Conservation (phyloP, 2,113 vertebrate genomes). For the Dipodomys ordii region DNA sequence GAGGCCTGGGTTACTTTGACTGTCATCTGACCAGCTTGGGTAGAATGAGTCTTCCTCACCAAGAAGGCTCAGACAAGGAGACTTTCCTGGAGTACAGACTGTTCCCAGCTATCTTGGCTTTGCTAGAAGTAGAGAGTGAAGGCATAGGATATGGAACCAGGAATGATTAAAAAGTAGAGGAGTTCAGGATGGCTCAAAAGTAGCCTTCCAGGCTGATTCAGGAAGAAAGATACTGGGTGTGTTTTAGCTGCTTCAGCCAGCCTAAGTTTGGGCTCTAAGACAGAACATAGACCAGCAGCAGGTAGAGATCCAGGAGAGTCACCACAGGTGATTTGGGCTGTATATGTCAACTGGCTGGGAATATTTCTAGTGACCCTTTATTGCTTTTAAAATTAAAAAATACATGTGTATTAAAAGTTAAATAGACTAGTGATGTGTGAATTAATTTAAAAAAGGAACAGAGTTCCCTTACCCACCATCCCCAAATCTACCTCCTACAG, state of each 20-base stretch:
- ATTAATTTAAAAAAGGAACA: background rate
- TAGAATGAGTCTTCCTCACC: background rate
- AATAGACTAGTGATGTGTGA: background rate
- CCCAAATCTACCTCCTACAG: background rate
- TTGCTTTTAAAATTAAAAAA: conserved; percentile 43
- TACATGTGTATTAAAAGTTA: conserved; percentile 11
- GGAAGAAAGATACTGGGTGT: background rate
- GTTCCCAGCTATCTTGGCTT: background rate
- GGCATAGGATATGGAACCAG: background rate
- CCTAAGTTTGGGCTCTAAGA: background rate
- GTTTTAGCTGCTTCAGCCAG: background rate
- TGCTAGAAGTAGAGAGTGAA: background rate
- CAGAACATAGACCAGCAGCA: background rate
- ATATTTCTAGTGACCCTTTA: conserved; percentile 6
- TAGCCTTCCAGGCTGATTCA: background rate
- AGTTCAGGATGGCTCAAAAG: background rate
- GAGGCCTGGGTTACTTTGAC: background rate
- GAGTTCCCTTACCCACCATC: background rate
- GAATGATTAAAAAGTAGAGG: background rate
- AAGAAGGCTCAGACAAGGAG: background rate
- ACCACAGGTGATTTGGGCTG: background rate
- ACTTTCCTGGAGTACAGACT: background rate
- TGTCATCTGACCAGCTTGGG: background rate
- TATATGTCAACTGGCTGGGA: background rate
- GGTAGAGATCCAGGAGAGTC: background rate